phyloP scores from a whole-genome alignment of 2,888 invertebrate species.

The Amblyteles armatorius region DNA sequence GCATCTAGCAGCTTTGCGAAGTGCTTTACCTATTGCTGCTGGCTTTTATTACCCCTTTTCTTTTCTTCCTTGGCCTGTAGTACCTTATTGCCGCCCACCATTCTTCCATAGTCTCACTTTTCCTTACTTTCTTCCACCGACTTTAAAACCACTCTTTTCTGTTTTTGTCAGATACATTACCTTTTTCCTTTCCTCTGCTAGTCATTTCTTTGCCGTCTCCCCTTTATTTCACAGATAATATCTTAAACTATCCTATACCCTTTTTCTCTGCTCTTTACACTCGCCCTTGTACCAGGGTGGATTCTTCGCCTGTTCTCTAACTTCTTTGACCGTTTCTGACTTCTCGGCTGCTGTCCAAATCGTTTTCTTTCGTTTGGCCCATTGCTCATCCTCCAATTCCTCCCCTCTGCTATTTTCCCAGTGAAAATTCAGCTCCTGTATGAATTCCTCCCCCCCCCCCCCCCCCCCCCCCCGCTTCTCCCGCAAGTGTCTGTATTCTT shows the following conservation, averaged over 20 bases:
- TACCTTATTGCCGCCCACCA: slow-evolving; percentile 15
- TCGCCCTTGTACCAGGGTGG: neutral
- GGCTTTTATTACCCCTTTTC: neutral
- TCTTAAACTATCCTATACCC: neutral
- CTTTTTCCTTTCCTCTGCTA: neutral
- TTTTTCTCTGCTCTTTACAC: neutral
- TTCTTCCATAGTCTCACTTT: neutral
- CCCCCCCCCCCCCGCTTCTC: neutral
- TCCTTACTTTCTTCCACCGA: slow-evolving; percentile 9
- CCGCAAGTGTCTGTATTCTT: neutral
- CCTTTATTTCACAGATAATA: neutral
- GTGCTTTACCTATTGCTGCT: neutral
- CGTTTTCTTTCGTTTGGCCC: neutral
- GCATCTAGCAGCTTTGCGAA: neutral
- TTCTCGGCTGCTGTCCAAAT: slow-evolving; percentile 1
- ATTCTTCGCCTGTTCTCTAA: neutral
- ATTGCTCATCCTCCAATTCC: neutral
- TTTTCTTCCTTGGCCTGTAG: neutral
- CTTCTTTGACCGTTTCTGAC: neutral
- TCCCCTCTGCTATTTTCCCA: neutral
- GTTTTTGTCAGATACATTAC: neutral
- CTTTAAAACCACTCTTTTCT: neutral
- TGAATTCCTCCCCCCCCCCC: neutral
- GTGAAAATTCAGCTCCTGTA: neutral
- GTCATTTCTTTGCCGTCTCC: neutral